Conservation (phyloP, 2,113 vertebrate genomes). For the Ctenomys sociabilis region DNA sequence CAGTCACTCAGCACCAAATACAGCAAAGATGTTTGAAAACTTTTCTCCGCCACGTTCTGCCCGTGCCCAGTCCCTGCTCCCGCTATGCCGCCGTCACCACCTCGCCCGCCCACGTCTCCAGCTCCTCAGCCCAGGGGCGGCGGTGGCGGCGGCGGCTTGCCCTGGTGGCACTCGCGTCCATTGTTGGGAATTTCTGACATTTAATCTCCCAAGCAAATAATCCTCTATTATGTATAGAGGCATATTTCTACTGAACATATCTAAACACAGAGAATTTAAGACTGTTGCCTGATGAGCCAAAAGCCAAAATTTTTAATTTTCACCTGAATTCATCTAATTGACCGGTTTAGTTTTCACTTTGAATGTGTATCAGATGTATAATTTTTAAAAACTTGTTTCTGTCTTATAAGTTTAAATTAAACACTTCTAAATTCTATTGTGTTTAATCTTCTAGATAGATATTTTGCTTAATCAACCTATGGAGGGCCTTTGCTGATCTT, state of each 20-base stretch:
- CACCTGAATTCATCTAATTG: not conserved
- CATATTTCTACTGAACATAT: not conserved
- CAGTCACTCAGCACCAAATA: slow-evolving; percentile 85
- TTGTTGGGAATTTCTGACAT: slow-evolving; percentile 4
- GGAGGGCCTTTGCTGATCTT: not conserved
- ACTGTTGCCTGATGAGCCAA: not conserved
- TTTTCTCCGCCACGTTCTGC: too few species aligned
- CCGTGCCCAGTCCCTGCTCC: too few species aligned
- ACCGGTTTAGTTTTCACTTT: slow-evolving; percentile 4
- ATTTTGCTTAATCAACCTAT: not conserved
- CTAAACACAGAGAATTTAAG: not conserved
- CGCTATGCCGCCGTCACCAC: too few species aligned
- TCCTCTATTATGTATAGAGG: not conserved
- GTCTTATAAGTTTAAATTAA: not conserved
- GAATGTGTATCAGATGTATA: not conserved
- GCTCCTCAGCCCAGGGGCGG: too few species aligned
- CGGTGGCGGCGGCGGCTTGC: too few species aligned
- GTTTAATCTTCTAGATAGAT: slow-evolving; percentile 17
- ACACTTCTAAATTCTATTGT: not conserved
- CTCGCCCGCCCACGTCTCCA: too few species aligned
- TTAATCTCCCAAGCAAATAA: not conserved
- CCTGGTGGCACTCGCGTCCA: too few species aligned
- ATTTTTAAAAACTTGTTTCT: slow-evolving; percentile 7
- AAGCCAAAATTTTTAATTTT: slow-evolving; percentile 37
- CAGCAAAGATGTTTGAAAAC: slow-evolving; percentile 77